Base-by-base conservation (phyloP, 2,888 invertebrate genomes). In the Lasius platythorax region DNA sequence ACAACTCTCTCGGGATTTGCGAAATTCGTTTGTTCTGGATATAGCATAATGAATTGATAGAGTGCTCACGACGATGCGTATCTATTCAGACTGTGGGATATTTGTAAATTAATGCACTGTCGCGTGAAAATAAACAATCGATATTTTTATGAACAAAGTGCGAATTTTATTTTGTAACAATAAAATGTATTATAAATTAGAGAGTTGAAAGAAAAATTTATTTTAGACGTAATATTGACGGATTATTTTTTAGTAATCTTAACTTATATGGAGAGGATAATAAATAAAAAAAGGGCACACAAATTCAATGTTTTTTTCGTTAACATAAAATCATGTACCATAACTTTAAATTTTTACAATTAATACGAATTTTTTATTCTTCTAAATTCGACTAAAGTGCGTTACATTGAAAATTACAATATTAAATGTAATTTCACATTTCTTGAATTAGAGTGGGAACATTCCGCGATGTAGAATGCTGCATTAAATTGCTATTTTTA, bases 21-120 rank as follows among this genome's bases (percentile, higher is more conserved):
- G 79, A 88, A 89, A 89, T 87, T 88, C 56, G 84, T 78, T 79
- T 72, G 84, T 73, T 40, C 43, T 56, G 40, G 56, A 67, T 66
- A 8, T 75, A 68, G 68, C 74, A 40, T 88, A 88, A 89, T 88
- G 83, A 91, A 90, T 88, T 91, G 90, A 90, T 89, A 89, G 90
- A 87, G 85, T 81, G 83, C 83, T 83, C 23, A 72, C 40, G 66
- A 70, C 58, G 61, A 74, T 58, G 70, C 63, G 63, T 56, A 46
- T 33, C 61, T 43, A 15, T 11, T 43, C 33, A 56, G 37, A 37
- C 46, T 79, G 28, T 28, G 61, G 23, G 18, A 63, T 61, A 70
- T 70, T 79, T 70, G 70, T 70, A 79, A 79, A 61, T 79, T 79
- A 79, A 79, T 61, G 18, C 61, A 18, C 23, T 9, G 70, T n/a